phyloP scores from a whole-genome alignment of 1,140 invertebrate species.

The Zophobas morio region DNA sequence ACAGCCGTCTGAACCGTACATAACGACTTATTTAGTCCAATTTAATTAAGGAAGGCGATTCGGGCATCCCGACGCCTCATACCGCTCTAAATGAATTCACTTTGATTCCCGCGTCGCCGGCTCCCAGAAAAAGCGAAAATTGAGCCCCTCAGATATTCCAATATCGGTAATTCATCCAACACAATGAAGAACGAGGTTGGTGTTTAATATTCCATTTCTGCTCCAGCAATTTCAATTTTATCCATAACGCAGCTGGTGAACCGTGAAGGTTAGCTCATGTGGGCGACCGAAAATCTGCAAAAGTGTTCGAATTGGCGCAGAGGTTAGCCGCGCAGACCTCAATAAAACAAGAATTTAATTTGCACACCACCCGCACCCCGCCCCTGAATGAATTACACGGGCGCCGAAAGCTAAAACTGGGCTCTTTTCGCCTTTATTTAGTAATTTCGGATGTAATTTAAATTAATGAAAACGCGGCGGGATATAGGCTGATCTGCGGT shows the following conservation, averaged over 20 bases:
- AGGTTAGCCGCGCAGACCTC: background rate
- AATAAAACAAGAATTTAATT: constrained; percentile 5
- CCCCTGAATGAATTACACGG: background rate
- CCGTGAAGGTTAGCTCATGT: constrained; percentile 1
- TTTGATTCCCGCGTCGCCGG: background rate
- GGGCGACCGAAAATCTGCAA: background rate
- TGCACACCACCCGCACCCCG: background rate
- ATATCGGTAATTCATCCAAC: background rate
- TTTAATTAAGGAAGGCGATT: no score
- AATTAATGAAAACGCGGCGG: background rate
- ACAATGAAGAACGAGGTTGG: constrained; percentile 13
- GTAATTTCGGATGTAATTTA: constrained; percentile 2
- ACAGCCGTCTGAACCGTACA: no score
- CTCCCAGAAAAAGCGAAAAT: background rate
- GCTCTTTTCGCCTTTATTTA: background rate
- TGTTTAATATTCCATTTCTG: constrained; percentile 30
- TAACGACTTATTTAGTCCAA: no score
- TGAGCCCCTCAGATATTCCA: background rate
- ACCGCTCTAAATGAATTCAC: no score
- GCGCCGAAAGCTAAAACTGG: background rate
- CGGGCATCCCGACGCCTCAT: no score
- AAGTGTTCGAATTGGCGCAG: no score
- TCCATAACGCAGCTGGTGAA: constrained; percentile 10
- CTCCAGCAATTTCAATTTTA: constrained; percentile 18
- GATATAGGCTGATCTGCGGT: no score